Percentiles rank a stretch among this genome's conserved stretches.
Evolutionary conservation across 2,797 vertebrate genomes (phyloP).

Genomic region (Gambusia yucatana): DNA sequence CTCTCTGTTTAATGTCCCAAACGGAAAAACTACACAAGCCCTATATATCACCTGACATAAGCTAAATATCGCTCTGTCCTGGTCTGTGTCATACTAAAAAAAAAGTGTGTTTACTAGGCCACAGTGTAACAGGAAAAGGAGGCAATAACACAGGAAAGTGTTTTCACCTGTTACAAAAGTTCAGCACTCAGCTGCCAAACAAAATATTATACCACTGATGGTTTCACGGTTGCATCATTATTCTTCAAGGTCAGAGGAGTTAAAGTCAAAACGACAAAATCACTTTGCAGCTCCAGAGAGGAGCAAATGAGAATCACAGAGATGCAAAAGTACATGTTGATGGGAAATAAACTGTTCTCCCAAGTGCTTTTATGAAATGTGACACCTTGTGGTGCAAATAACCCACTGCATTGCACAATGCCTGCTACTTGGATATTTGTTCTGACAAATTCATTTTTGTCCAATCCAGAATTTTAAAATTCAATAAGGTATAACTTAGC

Average conservation of each 20-base stretch:
- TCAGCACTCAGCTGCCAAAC: neutral
- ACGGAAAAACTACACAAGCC: slow-evolving; percentile 29
- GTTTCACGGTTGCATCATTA: slow-evolving; percentile 5
- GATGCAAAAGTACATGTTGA: neutral
- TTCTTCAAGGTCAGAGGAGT: neutral
- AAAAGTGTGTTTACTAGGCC: slow-evolving; percentile 24
- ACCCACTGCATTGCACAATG: slow-evolving; percentile 43
- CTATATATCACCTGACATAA: slow-evolving; percentile 48
- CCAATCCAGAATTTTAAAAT: neutral
- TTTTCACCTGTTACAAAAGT: slow-evolving; percentile 20
- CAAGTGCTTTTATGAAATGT: slow-evolving; percentile 34
- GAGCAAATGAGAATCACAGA: slow-evolving; percentile 9
- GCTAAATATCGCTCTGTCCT: slow-evolving; percentile 22
- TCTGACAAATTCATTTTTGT: neutral
- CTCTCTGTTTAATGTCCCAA: slow-evolving; percentile 25
- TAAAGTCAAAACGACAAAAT: neutral
- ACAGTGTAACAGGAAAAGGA: slow-evolving; percentile 18
- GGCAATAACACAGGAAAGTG: slow-evolving; percentile 5
- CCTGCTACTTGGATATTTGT: neutral
- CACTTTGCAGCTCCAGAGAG: neutral
- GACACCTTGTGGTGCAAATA: slow-evolving; percentile 73
- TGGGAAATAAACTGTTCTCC: slow-evolving; percentile 5
- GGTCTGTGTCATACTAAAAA: slow-evolving; percentile 41
- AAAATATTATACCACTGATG: neutral
- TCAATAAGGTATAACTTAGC: neutral